A percentile compares a stretch with the other conserved stretches of the same genome.
These are phyloP conservation scores for Drosophila lini DNA, from an alignment of 1,140 invertebrate genomes.

Conservation along the genomic window DNA sequence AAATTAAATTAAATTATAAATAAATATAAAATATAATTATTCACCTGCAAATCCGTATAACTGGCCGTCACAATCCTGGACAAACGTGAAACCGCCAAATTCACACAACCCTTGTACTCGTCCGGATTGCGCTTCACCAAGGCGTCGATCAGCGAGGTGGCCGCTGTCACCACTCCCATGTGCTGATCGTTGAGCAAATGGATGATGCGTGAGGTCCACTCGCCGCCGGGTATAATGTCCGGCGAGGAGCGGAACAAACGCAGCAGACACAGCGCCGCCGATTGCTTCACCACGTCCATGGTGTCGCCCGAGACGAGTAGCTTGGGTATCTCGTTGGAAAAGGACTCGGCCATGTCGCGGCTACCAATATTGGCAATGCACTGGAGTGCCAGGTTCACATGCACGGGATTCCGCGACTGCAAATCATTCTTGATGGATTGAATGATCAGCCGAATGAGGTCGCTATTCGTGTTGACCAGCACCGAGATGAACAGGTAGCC, in stretches of 20 bases:
- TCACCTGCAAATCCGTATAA: constrained; percentile 96
- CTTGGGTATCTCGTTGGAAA: constrained; percentile 99
- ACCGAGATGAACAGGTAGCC: constrained; percentile 99
- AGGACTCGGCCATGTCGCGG: constrained; percentile 99
- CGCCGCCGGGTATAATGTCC: constrained; percentile 97
- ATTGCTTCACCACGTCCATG: constrained; percentile 99
- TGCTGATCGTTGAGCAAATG: constrained; percentile 99
- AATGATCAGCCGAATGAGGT: constrained; percentile 99
- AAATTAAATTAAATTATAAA: neutral
- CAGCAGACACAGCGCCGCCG: constrained; percentile 97
- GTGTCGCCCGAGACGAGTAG: constrained; percentile 99
- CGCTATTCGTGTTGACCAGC: constrained; percentile 99
- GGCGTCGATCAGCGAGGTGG: constrained; percentile 98
- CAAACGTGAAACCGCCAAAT: constrained; percentile 97
- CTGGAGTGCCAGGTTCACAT: constrained; percentile 99
- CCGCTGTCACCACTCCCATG: constrained; percentile 99
- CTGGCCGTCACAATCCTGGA: constrained; percentile 98
- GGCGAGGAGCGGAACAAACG: constrained; percentile 96
- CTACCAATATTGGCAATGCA: constrained; percentile 99
- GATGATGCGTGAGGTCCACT: constrained; percentile 99
- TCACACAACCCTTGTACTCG: constrained; percentile 99
- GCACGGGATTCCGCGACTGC: constrained; percentile 97
- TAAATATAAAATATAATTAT: neutral
- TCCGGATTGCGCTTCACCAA: constrained; percentile 99
- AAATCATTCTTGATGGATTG: constrained; percentile 99